Evolutionary conservation across 2,113 vertebrate genomes (phyloP), one percentile per base, ranked within the genome.

Genomic region (Mystacornis crossleyi): DNA sequence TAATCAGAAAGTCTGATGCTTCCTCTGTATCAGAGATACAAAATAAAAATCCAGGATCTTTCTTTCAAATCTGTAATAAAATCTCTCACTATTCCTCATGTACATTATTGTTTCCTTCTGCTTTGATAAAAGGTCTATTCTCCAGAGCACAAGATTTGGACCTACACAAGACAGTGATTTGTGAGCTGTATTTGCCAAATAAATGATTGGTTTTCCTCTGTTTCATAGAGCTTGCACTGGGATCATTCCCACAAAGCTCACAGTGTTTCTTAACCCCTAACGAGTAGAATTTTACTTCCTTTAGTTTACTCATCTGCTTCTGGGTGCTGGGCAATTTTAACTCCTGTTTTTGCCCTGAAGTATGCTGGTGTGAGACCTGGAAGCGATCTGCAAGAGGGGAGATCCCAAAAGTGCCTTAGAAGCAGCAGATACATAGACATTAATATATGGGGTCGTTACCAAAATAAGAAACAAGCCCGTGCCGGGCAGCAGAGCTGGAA

Each of bases 261-360:
- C 14, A 3, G 4, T 8, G 34, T 58, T 62, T 89, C 51, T 28
- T 69, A 26, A 40, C 33, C 23, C 16, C n/a, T 33, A 28, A 58
- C 0, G 0, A 61, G 54, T 1, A 29, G 33, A 51, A 57, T 18
- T 89, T 29, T 9, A 28, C 29, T 55, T 78, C 62, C 8, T 38
- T 42, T 43, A 6, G 3, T 61, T 81, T 28, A 6, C 96, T 97
- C 72, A 95, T 95, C 96, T 17, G 81, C 93, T 77, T 88, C 70
- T 87, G 98, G 94, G 70, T 91, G 60, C 48, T 88, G 97, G 23
- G 96, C 98, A 88, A 85, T 98, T 96, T 98, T 98, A 75, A 94
- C 95, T 81, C 97, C 97, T n/a, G 80, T 80, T 8, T 97, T 91
- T 70, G 97, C 98, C 89, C 98, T 90, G 70, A 98, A 77, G 83